Conservation (phyloP, 1,140 invertebrate genomes). For the Drosophila baimaii region DNA sequence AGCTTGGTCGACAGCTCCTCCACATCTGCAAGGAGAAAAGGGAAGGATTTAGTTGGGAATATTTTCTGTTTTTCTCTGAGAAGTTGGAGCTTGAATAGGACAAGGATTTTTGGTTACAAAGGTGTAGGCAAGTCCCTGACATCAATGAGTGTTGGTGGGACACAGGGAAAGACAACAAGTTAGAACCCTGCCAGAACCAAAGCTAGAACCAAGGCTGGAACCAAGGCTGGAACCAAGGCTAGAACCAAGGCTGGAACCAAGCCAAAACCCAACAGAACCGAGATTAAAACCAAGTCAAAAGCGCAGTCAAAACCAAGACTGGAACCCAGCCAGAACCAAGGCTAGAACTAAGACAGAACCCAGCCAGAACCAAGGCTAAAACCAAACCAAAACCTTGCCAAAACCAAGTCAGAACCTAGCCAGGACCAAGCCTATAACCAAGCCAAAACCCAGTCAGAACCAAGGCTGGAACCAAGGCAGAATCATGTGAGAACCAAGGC, state of each 20-base stretch:
- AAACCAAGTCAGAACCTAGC: not conserved
- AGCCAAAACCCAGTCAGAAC: too few species aligned
- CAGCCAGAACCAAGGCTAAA: too few species aligned
- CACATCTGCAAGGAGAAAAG: slow-evolving; percentile 83
- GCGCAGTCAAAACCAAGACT: not conserved
- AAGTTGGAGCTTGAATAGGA: not conserved
- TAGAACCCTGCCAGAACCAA: rapidly evolving
- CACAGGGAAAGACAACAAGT: too few species aligned
- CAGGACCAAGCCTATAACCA: not conserved
- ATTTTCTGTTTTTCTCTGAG: not conserved
- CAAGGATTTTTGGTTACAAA: not conserved
- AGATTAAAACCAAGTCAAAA: too few species aligned
- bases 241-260: too few species aligned
- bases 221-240: too few species aligned
- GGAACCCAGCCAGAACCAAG: not conserved
- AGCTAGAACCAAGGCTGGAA: too few species aligned
- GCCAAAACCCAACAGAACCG: not conserved
- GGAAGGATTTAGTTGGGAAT: not conserved
- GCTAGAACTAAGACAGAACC: too few species aligned
- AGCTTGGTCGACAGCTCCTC: slow-evolving; percentile 85
- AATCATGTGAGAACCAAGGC: too few species aligned
- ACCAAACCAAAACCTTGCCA: not conserved
- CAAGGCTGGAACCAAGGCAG: too few species aligned
- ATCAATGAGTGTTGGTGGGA: not conserved
- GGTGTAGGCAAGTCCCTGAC: not conserved